Evolutionary conservation across 2,888 invertebrate species (phyloP).

Genomic region (Agrochola lota): DNA sequence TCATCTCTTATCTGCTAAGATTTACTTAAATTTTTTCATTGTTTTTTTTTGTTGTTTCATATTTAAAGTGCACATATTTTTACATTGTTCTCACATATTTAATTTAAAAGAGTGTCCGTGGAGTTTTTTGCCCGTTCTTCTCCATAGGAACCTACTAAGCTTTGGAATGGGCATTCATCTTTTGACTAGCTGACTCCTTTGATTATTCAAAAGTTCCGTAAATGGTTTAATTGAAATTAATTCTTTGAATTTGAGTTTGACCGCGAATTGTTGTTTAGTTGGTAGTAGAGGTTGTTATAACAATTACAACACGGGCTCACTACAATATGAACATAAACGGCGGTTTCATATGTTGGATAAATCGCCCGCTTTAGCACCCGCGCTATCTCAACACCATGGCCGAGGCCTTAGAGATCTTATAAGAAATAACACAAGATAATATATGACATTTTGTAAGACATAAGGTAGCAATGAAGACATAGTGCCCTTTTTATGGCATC

Average conservation of each 20-base stretch:
- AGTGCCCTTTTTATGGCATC: slow-evolving; percentile 33
- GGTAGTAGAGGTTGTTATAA: neutral
- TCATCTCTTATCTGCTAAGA: neutral
- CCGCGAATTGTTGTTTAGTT: neutral
- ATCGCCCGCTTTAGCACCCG: neutral
- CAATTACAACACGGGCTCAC: neutral
- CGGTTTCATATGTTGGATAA: neutral
- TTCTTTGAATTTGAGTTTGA: neutral
- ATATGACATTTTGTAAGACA: slow-evolving; percentile 27
- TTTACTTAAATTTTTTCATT: neutral
- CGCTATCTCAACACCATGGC: neutral
- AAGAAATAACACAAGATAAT: slow-evolving; percentile 14
- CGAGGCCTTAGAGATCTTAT: neutral
- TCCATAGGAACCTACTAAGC: neutral
- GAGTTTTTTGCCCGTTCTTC: neutral
- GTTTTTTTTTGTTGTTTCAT: neutral
- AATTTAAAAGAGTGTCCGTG: neutral
- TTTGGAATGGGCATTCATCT: neutral
- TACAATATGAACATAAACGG: neutral
- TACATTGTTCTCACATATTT: neutral
- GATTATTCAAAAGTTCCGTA: neutral
- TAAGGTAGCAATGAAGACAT: slow-evolving; percentile 47
- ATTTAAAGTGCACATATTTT: neutral
- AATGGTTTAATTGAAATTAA: neutral
- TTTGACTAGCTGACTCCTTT: neutral